Evolutionary conservation across 37 sponge, comb jelly and placozoan genomes (phyloP).

Genomic region (Crambe crambe): DNA sequence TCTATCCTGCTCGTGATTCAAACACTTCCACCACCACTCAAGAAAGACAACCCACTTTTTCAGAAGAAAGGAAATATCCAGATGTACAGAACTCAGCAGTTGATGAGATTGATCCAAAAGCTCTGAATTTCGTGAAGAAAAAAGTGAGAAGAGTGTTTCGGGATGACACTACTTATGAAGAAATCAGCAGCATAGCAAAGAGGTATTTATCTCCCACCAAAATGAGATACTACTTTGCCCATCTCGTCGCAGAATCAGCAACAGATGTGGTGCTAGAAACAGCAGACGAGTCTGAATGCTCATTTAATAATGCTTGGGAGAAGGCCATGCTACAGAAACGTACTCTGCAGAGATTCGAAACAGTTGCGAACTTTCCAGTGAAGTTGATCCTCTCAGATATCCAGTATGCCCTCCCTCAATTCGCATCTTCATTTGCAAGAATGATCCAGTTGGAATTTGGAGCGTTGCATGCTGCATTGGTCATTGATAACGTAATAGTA

Average conservation of each 20-base stretch:
- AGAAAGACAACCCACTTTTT: background rate
- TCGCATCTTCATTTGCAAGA: background rate
- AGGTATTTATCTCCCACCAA: background rate
- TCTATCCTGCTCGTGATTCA: background rate
- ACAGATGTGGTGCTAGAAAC: background rate
- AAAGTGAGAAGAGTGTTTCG: background rate
- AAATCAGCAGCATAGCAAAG: background rate
- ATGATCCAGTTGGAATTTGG: constrained; percentile 22
- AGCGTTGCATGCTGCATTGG: constrained; percentile 26
- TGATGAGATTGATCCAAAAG: background rate
- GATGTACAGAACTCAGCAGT: background rate
- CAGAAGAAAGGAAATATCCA: constrained; percentile 2
- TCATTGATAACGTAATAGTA: constrained; percentile 1
- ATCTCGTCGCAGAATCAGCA: background rate
- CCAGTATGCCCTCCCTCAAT: background rate
- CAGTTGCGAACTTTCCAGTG: constrained; percentile 7
- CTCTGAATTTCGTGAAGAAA: background rate
- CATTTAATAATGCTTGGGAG: background rate
- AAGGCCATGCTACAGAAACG: constrained; percentile 10
- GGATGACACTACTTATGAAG: background rate
- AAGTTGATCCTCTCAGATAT: constrained; percentile 7
- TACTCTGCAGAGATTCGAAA: background rate
- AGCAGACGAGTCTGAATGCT: background rate
- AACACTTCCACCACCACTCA: background rate
- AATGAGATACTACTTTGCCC: constrained; percentile 4